phyloP scores from a whole-genome alignment of 2,888 invertebrate genomes.

The Pantelozetes paolii region DNA sequence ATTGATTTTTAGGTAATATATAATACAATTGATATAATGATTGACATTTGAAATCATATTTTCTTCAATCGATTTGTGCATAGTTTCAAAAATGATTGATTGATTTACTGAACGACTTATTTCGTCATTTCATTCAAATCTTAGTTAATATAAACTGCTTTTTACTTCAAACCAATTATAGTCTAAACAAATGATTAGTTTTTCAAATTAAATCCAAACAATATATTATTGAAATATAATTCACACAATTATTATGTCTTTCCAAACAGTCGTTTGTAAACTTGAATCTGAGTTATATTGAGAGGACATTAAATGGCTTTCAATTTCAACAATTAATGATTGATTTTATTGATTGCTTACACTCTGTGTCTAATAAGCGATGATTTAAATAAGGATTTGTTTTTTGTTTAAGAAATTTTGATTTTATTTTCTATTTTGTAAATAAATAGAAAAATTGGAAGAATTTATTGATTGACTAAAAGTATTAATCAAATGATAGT shows the following conservation, averaged over 20 bases:
- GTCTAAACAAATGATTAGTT: not conserved
- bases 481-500: not conserved
- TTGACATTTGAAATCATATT: conserved; percentile 17
- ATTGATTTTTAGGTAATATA: not conserved
- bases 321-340: too few species aligned
- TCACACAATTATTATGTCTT: not conserved
- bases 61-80: conserved; percentile 25
- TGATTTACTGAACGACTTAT: conserved; percentile 27
- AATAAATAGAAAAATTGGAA: not conserved
- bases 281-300: not conserved
- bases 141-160: not conserved
- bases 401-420: too few species aligned
- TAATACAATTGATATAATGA: conserved; percentile 1
- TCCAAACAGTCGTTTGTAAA: not conserved
- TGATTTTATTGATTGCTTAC: not conserved
- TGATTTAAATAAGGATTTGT: too few species aligned
- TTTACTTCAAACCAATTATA: conserved; percentile 9
- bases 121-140: conserved; percentile 27
- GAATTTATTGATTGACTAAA: conserved; percentile 1
- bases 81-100: conserved; percentile 33
- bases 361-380: not conserved
- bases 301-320: not conserved
- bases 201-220: too few species aligned
- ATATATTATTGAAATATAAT: too few species aligned
- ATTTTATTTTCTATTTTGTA: too few species aligned